Percentiles rank a stretch among this genome's conserved stretches.
These are phyloP conservation scores for Cinclus cinclus DNA, from an alignment of 2,113 vertebrate species.

Conservation along the genomic window DNA sequence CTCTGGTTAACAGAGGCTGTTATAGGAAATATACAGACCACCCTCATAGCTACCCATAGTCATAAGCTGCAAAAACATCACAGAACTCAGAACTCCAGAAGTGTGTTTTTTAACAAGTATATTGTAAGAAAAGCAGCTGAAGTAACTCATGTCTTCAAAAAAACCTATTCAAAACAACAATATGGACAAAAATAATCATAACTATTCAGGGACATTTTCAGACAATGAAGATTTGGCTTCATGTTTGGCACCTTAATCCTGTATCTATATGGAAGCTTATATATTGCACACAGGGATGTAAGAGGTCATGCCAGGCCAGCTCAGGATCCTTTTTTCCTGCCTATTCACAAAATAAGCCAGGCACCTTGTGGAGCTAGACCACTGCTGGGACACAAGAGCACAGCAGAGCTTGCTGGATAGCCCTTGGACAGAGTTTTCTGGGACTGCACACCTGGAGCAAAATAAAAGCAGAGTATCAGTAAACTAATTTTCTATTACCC, in stretches of 20 bases:
- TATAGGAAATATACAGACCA: background rate
- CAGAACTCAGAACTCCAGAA: background rate
- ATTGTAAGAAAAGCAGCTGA: background rate
- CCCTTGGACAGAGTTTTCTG: background rate
- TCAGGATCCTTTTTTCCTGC: background rate
- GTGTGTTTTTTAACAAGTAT: background rate
- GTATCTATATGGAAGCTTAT: background rate
- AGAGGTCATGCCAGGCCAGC: background rate
- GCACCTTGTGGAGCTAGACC: background rate
- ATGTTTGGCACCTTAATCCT: background rate
- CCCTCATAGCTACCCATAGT: background rate
- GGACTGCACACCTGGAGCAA: background rate
- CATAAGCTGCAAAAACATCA: background rate
- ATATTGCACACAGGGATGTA: background rate
- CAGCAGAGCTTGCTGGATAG: background rate
- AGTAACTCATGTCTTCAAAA: background rate
- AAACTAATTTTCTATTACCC: background rate
- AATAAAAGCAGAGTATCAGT: background rate
- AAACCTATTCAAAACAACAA: background rate
- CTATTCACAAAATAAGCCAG: background rate
- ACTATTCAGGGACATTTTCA: background rate
- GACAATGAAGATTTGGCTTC: background rate
- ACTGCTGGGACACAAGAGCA: background rate
- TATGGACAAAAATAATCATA: background rate
- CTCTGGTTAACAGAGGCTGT: background rate